Percentiles rank a stretch among this genome's conserved stretches.
Evolutionary conservation across 2,113 vertebrate genomes (phyloP).

Genomic region (Aspiorhynchus laticeps): DNA sequence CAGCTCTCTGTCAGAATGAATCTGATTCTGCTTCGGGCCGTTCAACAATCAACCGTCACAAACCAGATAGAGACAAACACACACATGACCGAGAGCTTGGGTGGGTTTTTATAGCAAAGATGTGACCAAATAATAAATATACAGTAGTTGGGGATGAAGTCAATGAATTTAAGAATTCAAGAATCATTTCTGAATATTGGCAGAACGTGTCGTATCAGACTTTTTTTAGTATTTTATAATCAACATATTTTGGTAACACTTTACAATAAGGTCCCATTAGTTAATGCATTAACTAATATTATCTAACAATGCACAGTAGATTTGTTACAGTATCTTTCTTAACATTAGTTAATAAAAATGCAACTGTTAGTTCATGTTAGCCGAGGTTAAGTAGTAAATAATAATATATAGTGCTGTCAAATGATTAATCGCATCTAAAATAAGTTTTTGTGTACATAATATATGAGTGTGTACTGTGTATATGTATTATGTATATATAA

Average conservation of each 20-base stretch:
- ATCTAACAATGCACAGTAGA: not conserved
- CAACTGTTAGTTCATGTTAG: too few relatives aligned
- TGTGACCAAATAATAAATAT: not conserved
- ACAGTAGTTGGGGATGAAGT: not conserved
- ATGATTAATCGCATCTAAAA: too few relatives aligned
- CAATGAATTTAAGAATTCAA: not conserved
- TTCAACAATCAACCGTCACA: not conserved
- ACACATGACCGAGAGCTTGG: not conserved
- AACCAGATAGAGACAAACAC: not conserved
- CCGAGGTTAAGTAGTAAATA: too few relatives aligned
- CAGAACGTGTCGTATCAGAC: not conserved
- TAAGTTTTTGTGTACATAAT: too few relatives aligned
- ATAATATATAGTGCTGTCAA: too few relatives aligned
- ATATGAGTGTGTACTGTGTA: too few relatives aligned
- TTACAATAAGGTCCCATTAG: too few relatives aligned
- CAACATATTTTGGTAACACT: too few relatives aligned
- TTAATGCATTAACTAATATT: too few relatives aligned
- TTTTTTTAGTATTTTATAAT: not conserved
- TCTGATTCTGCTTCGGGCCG: not conserved
- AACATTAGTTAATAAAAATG: too few relatives aligned
- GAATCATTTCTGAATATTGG: not conserved
- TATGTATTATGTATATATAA: too few relatives aligned
- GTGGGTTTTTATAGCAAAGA: not conserved
- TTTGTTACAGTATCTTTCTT: too few relatives aligned
- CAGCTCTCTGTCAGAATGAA: not conserved